Base-by-base conservation (phyloP, 2,113 vertebrate genomes). In the Alaudala cheleensis region DNA sequence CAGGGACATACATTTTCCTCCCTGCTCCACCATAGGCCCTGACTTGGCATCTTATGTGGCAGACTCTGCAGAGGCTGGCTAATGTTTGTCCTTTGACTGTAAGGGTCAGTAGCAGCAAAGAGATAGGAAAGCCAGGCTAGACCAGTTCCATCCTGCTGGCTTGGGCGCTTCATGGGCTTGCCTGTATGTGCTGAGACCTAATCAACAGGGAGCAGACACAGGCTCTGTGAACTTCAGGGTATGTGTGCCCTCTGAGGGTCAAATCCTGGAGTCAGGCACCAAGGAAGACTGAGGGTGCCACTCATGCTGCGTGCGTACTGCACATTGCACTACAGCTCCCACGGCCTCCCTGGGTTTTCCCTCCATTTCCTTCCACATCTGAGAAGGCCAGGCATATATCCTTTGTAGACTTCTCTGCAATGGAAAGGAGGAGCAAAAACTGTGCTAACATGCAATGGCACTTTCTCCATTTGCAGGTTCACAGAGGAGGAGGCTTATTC, bases 401-500 rank as follows among this genome's bases (percentile, higher is more conserved):
- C 15, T 65, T 76, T 56, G 19, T 45, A 54, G 33, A 28, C 31
- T 25, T 53, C 29, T n/a, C 57, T 81, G 78, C 45, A 56, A 16
- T 14, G 70, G 45, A 24, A 88, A 66, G 65, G 28, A 67, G 28
- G 66, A n/a, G 37, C 42, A 54, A 2, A 54, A 40, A 29, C 40
- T 25, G 25, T 57, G 40, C 60, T 92, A 45, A 89, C 12, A 4
- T 12, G n/a, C 61, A 42, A 16, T 29, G 69, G 51, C 53, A 8
- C 40, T 77, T 88, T 47, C 57, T 85, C 33, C 17, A 9, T 51
- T 83, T 66, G 5, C 81, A 99, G 99, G 99, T 50, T 98, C 99
- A 37, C 99, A 99, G 97, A 98, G 99, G 50, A 98, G 99, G 66
- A 98, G 99, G 56, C 98, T 99, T 34, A 98, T 99, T 88, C 99